phyloP scores from a whole-genome alignment of 2,888 invertebrate genomes.

The Drosophila lacicola region DNA sequence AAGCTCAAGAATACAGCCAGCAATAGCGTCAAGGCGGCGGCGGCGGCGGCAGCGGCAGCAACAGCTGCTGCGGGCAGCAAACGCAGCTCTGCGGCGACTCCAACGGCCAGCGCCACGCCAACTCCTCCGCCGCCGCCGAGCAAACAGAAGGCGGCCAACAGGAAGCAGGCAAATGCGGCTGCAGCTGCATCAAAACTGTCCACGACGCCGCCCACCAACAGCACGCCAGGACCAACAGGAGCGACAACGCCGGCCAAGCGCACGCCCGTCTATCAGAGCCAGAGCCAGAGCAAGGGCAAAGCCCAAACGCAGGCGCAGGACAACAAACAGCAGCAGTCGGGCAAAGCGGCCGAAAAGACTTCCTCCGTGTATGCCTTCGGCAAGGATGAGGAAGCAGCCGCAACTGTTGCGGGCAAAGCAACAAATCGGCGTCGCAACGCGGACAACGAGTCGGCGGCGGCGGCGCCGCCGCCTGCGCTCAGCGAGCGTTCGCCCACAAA shows the following conservation, averaged over 20 bases:
- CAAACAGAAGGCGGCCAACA: constrained; percentile 46
- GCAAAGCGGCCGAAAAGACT: constrained; percentile 14
- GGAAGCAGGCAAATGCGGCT: constrained; percentile 27
- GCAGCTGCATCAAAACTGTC: constrained; percentile 20
- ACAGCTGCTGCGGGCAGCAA: constrained; percentile 18
- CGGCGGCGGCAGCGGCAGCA: constrained; percentile 34
- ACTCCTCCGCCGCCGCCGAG: constrained; percentile 43
- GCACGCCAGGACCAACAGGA: constrained; percentile 22
- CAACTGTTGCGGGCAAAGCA: constrained; percentile 27
- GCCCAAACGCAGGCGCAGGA: constrained; percentile 35
- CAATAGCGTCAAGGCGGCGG: constrained; percentile 41
- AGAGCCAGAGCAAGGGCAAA: constrained; percentile 81
- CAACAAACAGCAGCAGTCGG: constrained; percentile 48
- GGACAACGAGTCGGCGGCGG: constrained; percentile 50
- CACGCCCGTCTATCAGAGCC: constrained; percentile 87
- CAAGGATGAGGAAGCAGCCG: constrained; percentile 86
- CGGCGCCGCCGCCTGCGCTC: constrained; percentile 56
- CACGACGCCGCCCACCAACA: constrained; percentile 25
- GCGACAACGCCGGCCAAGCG: constrained; percentile 72
- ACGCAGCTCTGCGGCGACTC: constrained; percentile 47
- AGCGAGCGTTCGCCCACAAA: constrained; percentile 71
- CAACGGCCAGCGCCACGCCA: constrained; percentile 26
- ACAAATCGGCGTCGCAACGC: constrained; percentile 85
- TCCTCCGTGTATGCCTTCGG: constrained; percentile 91
- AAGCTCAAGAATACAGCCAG: constrained; percentile 37